Percentiles rank a stretch among this genome's conserved stretches.
Conservation (phyloP, 2,113 vertebrate genomes). For the Barnardius zonarius region DNA sequence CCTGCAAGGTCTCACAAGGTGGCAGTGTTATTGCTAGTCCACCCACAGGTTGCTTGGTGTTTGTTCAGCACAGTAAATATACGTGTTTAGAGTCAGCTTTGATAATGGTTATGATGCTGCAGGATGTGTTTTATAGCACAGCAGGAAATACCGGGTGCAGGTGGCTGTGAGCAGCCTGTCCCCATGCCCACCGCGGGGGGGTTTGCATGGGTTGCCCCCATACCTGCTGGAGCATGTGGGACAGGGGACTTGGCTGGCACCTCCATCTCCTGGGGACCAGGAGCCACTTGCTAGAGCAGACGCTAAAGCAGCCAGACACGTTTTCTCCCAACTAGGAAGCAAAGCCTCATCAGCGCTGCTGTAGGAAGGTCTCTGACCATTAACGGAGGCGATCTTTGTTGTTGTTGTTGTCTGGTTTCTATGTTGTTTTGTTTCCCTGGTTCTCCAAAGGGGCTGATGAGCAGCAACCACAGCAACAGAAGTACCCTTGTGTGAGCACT, state of each 20-base stretch:
- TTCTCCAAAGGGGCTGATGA: not conserved
- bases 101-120: not conserved
- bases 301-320: not conserved
- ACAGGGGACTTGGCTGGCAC: accelerated
- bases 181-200: not conserved
- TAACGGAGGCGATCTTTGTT: not conserved
- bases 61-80: not conserved
- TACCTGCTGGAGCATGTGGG: not conserved
- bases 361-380: not conserved
- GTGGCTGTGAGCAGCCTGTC: not conserved
- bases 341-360: not conserved
- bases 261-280: not conserved
- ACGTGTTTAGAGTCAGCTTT: not conserved
- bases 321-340: not conserved
- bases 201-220: not conserved
- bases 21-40: slow-evolving; percentile 11
- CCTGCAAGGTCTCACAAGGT: slow-evolving; percentile 20
- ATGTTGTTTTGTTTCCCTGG: not conserved
- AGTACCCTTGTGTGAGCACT: not conserved
- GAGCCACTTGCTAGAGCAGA: not conserved
- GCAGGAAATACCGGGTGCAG: not conserved
- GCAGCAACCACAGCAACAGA: not conserved
- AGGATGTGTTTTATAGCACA: not conserved
- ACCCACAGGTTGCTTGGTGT: not conserved
- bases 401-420: not conserved